Evolutionary conservation across 2,888 invertebrate genomes (phyloP).

Genomic region (Arenicola marina): DNA sequence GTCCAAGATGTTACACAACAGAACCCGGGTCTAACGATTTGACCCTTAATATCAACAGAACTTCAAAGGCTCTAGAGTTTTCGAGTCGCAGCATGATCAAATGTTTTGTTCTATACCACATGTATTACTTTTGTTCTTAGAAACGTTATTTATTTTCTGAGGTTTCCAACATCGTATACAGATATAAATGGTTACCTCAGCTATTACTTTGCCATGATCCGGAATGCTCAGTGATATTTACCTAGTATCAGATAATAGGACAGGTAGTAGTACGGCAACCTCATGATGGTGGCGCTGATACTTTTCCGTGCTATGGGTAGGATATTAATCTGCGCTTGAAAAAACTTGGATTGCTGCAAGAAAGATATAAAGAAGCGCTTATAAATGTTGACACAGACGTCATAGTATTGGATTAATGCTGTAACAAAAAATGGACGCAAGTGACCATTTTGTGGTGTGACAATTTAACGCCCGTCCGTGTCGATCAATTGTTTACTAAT

Average conservation of each 20-base stretch:
- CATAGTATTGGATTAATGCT: not conserved
- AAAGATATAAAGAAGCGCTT: slow-evolving; percentile 1
- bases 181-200: no score
- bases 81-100: not conserved
- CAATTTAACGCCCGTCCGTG: no score
- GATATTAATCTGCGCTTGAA: slow-evolving; percentile 41
- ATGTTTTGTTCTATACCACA: not conserved
- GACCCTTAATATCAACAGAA: not conserved
- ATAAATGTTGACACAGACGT: not conserved
- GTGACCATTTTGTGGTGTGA: no score
- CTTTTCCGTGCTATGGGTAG: slow-evolving; percentile 32
- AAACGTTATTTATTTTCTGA: no score
- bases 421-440: no score
- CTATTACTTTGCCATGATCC: no score
- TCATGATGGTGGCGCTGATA: slow-evolving; percentile 34
- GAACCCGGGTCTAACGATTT: no score
- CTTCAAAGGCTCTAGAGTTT: not conserved
- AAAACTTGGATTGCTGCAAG: slow-evolving; percentile 50
- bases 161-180: no score
- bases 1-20: no score
- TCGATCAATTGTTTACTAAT: no score
- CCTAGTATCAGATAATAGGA: slow-evolving; percentile 40
- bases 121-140: no score
- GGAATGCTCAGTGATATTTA: not conserved
- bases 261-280: slow-evolving; percentile 44